phyloP scores from a whole-genome alignment of 2,888 invertebrate genomes.

The Calameuta idolon region DNA sequence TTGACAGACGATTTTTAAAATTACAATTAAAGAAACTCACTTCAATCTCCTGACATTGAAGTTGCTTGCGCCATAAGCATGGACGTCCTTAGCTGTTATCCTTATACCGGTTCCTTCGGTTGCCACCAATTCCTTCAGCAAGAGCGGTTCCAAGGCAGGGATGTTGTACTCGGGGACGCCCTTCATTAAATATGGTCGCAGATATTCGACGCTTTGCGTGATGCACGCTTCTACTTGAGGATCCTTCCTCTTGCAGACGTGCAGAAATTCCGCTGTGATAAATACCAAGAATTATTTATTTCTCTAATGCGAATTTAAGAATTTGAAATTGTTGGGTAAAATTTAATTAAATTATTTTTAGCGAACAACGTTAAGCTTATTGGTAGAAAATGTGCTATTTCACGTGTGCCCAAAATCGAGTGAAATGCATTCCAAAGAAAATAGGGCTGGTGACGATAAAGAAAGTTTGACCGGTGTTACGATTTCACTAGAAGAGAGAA shows the following conservation, averaged over 20 bases:
- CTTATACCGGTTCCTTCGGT: slow-evolving; percentile 71
- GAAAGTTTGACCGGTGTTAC: neutral
- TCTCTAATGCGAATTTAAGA: neutral
- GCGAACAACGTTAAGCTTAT: neutral
- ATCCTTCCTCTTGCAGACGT: slow-evolving; percentile 71
- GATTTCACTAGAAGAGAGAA: neutral
- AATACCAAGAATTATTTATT: neutral
- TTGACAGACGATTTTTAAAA: neutral
- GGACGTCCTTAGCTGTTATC: slow-evolving; percentile 72
- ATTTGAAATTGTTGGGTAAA: neutral
- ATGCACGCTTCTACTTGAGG: slow-evolving; percentile 73
- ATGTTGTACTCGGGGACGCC: slow-evolving; percentile 77
- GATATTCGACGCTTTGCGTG: slow-evolving; percentile 70
- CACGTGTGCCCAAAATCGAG: neutral
- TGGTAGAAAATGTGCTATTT: neutral
- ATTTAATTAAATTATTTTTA: neutral
- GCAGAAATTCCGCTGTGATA: slow-evolving; percentile 71
- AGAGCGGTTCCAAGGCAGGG: slow-evolving; percentile 77
- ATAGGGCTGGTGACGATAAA: neutral
- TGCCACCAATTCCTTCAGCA: slow-evolving; percentile 72
- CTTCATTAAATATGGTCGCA: slow-evolving; percentile 72
- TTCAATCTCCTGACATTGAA: slow-evolving; percentile 72
- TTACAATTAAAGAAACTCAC: slow-evolving; percentile 62
- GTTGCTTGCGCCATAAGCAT: slow-evolving; percentile 75
- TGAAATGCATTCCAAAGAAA: neutral